Evolutionary conservation across 2,113 vertebrate species (phyloP).

Genomic region (Elachura formosa): DNA sequence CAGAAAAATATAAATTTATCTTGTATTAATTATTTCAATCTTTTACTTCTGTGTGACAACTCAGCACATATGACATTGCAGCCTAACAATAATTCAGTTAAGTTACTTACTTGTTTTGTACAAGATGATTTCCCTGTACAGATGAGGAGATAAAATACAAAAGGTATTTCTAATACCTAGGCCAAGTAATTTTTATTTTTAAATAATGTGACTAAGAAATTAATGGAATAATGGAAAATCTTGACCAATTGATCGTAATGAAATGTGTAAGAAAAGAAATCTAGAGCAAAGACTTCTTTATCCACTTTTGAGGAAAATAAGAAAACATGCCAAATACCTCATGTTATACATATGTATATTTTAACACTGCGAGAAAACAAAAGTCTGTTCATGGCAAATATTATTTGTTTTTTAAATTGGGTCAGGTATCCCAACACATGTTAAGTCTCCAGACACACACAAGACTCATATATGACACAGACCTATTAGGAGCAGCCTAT

Average conservation of each 20-base stretch:
- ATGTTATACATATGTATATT: not conserved
- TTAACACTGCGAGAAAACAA: not conserved
- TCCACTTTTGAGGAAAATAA: not conserved
- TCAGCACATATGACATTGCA: not conserved
- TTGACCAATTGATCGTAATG: not conserved
- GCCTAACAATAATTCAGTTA: not conserved
- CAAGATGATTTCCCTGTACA: fast-evolving
- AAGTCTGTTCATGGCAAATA: not conserved
- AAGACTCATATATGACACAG: not conserved
- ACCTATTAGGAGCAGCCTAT: not conserved
- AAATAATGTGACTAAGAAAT: not conserved
- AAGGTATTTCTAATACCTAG: not conserved
- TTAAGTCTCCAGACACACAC: not conserved
- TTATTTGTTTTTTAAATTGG: not conserved
- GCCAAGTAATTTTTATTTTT: not conserved
- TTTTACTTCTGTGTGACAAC: not conserved
- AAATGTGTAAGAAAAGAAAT: not conserved
- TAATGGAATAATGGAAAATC: not conserved
- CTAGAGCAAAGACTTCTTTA: not conserved
- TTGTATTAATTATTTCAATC: not conserved
- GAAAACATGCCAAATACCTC: not conserved
- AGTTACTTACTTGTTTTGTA: not conserved
- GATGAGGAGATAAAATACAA: not conserved
- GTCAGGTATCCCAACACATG: not conserved
- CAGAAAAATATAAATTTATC: not conserved